Base-by-base conservation (phyloP, 2,113 vertebrate species). In the Stigmatopora nigra region DNA sequence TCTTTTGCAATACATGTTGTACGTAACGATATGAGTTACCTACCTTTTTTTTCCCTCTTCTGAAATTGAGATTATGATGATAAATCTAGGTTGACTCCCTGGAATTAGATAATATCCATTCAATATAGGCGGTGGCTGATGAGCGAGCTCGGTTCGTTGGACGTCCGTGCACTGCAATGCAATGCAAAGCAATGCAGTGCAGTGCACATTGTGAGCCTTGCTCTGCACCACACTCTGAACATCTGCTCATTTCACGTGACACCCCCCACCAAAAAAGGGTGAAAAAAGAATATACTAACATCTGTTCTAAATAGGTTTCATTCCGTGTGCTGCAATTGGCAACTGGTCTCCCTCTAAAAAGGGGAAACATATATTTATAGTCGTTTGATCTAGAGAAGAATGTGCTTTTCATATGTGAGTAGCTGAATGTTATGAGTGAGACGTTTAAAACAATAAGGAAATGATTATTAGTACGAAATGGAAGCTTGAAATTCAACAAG, bases 171-270 rank as follows among this genome's bases (percentile, higher is more conserved):
- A 41, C 10, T 55, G 48, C 22, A 15, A 70, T 87, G 78, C 89
- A 80, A 51, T 80, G 83, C 4, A 77, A 69, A 86, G 78, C 89
- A 80, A 51, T 80, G 83, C 4, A 76, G 68, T 63, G 70, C 77
- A 64, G 86, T 86, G 83, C 84, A 80, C 87, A 86, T 90, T 56
- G 53, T 16, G 53, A 56, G 53, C 22, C 22, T 41, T 1, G 1
- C 9, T 56, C 36, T 19, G 41, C 60, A 25, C 60, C 44, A 19
- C 41, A 61, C 60, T 41, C 87, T 89, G 82, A 85, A 93, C 92
- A 93, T 94, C 93, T 95, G 92, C 92, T 94, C 88, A 63, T 69
- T 91, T 91, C 93, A 94, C 90, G 91, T 94, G 93, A 94, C 92
- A 91, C 77, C 79, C 84, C 38, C 44, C 20, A n/a, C 19, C n/a